A percentile compares a stretch with the other conserved stretches of the same genome.
phyloP scores from a whole-genome alignment of 53 echinoderm and acorn worm genomes.

The Patiria pectinifera region DNA sequence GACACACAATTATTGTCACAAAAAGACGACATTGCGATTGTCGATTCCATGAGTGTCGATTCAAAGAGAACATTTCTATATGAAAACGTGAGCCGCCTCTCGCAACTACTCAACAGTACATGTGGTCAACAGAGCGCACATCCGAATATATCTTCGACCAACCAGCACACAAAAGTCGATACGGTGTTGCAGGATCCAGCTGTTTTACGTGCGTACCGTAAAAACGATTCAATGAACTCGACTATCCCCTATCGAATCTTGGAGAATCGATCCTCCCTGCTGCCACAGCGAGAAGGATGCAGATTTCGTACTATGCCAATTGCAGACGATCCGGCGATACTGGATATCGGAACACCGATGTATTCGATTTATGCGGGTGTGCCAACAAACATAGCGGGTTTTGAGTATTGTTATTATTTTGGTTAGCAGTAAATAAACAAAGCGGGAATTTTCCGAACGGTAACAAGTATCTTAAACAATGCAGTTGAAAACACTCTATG shows the following conservation, averaged over 20 bases:
- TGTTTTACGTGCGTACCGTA: constrained; percentile 20
- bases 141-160: neutral
- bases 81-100: neutral
- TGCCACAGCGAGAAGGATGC: neutral
- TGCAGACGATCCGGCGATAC: constrained; percentile 28
- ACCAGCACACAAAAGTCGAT: neutral
- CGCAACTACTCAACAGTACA: neutral
- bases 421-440: too few species aligned
- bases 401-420: neutral
- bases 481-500: too few species aligned
- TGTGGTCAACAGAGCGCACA: neutral
- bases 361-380: neutral
- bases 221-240: neutral
- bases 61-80: neutral
- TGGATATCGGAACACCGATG: constrained; percentile 22
- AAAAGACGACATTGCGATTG: neutral
- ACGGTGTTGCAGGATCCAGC: constrained; percentile 26
- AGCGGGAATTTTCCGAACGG: too few species aligned
- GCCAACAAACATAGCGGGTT: neutral
- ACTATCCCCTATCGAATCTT: neutral
- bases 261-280: neutral
- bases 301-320: neutral
- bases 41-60: neutral
- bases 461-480: too few species aligned
- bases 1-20: neutral